Conservation (phyloP, 2,797 vertebrate species). For the Petrocephalus sullivani region DNA sequence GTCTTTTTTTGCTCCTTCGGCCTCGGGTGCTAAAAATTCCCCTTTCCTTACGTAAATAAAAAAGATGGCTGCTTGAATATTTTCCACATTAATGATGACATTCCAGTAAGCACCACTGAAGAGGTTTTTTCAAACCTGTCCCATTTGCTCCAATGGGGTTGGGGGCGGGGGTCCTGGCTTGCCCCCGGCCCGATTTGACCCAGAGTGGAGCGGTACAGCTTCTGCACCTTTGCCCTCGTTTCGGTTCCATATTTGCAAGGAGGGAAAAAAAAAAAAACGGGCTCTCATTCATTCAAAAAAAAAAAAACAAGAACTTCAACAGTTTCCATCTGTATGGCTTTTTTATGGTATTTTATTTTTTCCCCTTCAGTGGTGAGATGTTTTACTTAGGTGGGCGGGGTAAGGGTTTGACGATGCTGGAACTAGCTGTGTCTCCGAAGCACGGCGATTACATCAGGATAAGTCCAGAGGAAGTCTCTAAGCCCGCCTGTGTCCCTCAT, state of each 20-base stretch:
- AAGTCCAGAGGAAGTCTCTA: neutral
- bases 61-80: neutral
- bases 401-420: neutral
- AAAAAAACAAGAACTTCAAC: neutral
- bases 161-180: neutral
- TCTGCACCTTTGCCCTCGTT: neutral
- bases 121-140: neutral
- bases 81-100: slow-evolving; percentile 8
- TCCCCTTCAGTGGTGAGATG: neutral
- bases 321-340: neutral
- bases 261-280: neutral
- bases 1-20: neutral
- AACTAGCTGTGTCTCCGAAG: neutral
- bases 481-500: neutral
- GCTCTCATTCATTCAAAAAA: neutral
- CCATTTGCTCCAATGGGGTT: neutral
- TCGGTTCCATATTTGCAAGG: neutral
- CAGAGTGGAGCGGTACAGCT: neutral
- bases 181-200: neutral
- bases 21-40: neutral
- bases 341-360: neutral
- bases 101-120: neutral
- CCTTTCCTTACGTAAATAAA: neutral
- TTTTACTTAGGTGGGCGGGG: neutral
- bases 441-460: too few species aligned